phyloP scores from a whole-genome alignment of 2,888 invertebrate genomes.

The Apotomis betuletana region DNA sequence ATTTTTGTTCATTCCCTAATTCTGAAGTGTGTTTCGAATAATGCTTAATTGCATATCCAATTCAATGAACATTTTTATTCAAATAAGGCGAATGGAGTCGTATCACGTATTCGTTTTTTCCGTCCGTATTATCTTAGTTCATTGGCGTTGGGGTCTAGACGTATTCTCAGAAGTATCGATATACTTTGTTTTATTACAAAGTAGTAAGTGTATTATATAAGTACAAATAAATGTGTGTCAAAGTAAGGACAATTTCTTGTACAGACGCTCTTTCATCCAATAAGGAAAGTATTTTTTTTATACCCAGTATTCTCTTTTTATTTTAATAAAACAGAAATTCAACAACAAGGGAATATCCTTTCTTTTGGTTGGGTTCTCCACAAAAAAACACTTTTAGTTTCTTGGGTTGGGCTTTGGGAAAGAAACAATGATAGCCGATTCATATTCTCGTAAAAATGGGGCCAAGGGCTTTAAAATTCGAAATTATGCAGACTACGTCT shows the following conservation, averaged over 20 bases:
- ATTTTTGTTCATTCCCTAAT: conserved; percentile 13
- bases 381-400: not conserved
- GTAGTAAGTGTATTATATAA: no score
- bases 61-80: conserved; percentile 30
- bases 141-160: not conserved
- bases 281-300: no score
- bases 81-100: conserved; percentile 30
- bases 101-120: conserved; percentile 34
- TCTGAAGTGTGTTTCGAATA: conserved; percentile 13
- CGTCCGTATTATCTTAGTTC: conserved; percentile 29
- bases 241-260: no score
- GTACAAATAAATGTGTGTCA: no score
- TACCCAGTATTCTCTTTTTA: no score
- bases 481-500: conserved; percentile 20
- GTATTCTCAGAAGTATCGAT: not conserved
- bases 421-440: not conserved
- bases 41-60: conserved; percentile 34
- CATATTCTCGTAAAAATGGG: not conserved
- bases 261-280: no score
- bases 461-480: conserved; percentile 20
- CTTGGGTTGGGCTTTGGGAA: not conserved
- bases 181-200: not conserved
- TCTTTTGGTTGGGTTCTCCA: no score
- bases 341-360: no score
- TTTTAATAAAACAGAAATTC: no score